These are phyloP conservation scores for Neogobius melanostomus DNA, from an alignment of 2,113 vertebrate genomes.

Conservation along the genomic window DNA sequence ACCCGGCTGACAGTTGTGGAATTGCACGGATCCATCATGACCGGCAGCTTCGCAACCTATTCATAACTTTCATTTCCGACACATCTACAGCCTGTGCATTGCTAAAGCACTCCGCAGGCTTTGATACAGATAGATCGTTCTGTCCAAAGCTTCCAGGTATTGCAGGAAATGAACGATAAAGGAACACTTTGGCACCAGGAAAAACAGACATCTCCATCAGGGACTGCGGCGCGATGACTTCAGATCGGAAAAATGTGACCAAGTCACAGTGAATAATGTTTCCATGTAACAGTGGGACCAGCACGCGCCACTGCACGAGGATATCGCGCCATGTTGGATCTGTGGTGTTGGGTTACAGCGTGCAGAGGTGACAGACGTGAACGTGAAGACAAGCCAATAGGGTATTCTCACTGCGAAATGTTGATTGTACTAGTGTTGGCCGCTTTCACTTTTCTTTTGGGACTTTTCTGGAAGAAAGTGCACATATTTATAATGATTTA, in stretches of 20 bases:
- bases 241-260: constrained; percentile 42
- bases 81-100: constrained; percentile 40
- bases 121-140: constrained; percentile 47
- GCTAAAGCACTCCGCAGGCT: constrained; percentile 54
- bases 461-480: constrained; percentile 28
- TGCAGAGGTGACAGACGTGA: constrained; percentile 42
- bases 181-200: constrained; percentile 23
- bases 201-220: constrained; percentile 19
- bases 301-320: constrained; percentile 25
- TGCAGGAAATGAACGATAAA: constrained; percentile 43
- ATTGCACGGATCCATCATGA: constrained; percentile 59
- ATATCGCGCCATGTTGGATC: constrained; percentile 43
- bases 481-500: not conserved
- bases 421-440: constrained; percentile 43
- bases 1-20: constrained; percentile 24
- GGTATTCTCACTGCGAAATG: constrained; percentile 50
- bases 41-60: constrained; percentile 31
- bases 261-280: constrained; percentile 39
- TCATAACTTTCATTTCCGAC: constrained; percentile 55
- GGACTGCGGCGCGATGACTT: constrained; percentile 45
- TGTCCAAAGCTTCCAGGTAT: constrained; percentile 25
- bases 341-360: constrained; percentile 49
- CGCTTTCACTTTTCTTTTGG: constrained; percentile 21
- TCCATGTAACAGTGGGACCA: constrained; percentile 28
- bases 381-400: constrained; percentile 50